Conservation (phyloP, 1,140 invertebrate genomes). For the Colletes latitarsis region DNA sequence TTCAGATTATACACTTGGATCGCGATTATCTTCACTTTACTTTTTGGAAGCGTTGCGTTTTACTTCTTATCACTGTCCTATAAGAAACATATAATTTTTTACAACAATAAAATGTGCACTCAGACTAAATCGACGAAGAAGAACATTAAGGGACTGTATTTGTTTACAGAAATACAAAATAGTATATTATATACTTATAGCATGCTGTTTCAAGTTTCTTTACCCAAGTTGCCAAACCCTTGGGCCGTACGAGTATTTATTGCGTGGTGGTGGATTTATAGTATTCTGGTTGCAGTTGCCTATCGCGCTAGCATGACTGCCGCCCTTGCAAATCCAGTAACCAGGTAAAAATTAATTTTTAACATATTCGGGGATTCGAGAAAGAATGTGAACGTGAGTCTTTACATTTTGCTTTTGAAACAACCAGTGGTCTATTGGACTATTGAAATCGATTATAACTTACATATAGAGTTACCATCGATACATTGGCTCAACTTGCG, state of each 20-base stretch:
- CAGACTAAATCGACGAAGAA: constrained; percentile 64
- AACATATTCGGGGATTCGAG: too few species aligned
- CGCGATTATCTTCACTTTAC: constrained; percentile 82
- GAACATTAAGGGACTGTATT: constrained; percentile 81
- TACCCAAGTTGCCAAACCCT: constrained; percentile 87
- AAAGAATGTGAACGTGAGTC: neutral
- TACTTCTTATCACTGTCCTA: constrained; percentile 80
- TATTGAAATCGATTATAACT: neutral
- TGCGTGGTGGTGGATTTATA: constrained; percentile 93
- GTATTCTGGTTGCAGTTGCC: constrained; percentile 87
- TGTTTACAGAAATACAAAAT: constrained; percentile 87
- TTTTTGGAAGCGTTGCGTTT: constrained; percentile 83
- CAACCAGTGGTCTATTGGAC: neutral
- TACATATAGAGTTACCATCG: constrained; percentile 86
- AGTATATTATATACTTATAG: constrained; percentile 89
- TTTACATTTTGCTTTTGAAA: too few species aligned
- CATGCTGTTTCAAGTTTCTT: constrained; percentile 89
- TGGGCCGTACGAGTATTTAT: constrained; percentile 90
- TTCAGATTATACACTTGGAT: constrained; percentile 85
- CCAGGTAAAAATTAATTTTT: constrained; percentile 80
- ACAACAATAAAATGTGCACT: constrained; percentile 50
- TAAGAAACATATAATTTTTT: constrained; percentile 72
- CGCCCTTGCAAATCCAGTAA: constrained; percentile 88
- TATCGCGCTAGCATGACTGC: constrained; percentile 92
- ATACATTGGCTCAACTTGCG: constrained; percentile 86